These are phyloP conservation scores for Gorsachius magnificus DNA, from an alignment of 2,797 vertebrate species.

Conservation along the genomic window DNA sequence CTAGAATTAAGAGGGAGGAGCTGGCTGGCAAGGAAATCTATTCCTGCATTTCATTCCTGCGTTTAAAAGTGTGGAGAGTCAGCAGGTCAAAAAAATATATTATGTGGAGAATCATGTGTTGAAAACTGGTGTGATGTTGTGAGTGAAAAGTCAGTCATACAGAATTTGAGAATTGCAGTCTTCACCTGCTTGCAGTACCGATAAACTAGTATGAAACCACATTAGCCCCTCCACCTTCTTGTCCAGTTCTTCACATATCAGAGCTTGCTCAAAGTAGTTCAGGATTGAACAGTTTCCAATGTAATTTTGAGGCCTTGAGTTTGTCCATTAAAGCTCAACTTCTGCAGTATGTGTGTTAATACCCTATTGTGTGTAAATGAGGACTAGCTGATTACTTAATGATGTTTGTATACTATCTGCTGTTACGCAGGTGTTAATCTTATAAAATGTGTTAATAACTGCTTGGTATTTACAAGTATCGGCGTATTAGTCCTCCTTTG, in stretches of 20 bases:
- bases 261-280: background rate
- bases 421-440: conserved; percentile 29
- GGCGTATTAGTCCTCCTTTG: background rate
- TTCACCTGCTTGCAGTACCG: background rate
- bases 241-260: background rate
- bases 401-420: conserved; percentile 15
- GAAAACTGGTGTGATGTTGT: background rate
- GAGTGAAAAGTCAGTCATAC: background rate
- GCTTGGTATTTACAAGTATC: conserved; percentile 46
- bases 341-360: background rate
- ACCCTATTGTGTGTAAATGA: conserved; percentile 30
- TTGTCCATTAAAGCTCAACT: background rate
- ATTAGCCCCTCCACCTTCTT: background rate
- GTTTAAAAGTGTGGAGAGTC: background rate
- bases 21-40: conserved; percentile 21
- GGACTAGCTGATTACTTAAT: conserved; percentile 24
- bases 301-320: background rate
- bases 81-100: background rate
- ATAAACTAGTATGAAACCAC: background rate
- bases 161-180: background rate
- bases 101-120: background rate
- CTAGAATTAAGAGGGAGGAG: conserved; percentile 66
- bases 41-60: conserved; percentile 10
- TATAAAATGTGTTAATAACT: conserved; percentile 52
- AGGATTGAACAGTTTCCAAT: background rate